Evolutionary conservation across 1,140 invertebrate species (phyloP).

Genomic region (Bombus difficillimus): DNA sequence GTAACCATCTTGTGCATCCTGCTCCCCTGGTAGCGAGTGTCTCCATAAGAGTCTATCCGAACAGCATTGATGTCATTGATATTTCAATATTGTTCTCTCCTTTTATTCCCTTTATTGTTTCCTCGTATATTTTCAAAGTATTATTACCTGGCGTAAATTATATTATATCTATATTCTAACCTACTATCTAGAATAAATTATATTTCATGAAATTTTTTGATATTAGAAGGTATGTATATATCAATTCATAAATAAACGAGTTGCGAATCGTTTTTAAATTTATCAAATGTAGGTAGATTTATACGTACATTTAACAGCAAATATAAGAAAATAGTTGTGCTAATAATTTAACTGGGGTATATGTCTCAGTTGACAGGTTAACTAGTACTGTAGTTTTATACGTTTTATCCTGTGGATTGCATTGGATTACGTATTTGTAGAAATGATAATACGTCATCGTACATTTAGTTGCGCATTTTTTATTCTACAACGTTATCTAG

Average conservation of each 20-base stretch:
- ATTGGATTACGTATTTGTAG: not conserved
- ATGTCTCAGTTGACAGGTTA: not conserved
- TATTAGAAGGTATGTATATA: not conserved
- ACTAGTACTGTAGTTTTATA: not conserved
- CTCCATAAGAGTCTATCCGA: constrained; percentile 74
- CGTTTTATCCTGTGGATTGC: not conserved
- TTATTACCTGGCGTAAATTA: not conserved
- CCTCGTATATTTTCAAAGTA: not conserved
- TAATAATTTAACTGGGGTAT: not conserved
- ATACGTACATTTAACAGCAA: no score
- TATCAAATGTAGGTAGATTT: not conserved
- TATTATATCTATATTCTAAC: not conserved
- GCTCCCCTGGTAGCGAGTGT: constrained; percentile 64
- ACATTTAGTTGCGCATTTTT: not conserved
- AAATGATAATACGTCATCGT: no score
- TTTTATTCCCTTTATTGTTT: not conserved
- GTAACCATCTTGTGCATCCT: constrained; percentile 12
- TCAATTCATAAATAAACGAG: not conserved
- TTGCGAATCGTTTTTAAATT: not conserved
- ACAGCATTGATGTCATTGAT: constrained; percentile 45
- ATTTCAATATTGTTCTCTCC: constrained; percentile 6
- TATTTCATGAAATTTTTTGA: not conserved
- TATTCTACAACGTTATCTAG: not conserved
- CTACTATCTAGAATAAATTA: not conserved
- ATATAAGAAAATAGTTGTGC: not conserved